Evolutionary conservation across 2,113 vertebrate genomes (phyloP).

Genomic region (Coptodon bakossiorum): DNA sequence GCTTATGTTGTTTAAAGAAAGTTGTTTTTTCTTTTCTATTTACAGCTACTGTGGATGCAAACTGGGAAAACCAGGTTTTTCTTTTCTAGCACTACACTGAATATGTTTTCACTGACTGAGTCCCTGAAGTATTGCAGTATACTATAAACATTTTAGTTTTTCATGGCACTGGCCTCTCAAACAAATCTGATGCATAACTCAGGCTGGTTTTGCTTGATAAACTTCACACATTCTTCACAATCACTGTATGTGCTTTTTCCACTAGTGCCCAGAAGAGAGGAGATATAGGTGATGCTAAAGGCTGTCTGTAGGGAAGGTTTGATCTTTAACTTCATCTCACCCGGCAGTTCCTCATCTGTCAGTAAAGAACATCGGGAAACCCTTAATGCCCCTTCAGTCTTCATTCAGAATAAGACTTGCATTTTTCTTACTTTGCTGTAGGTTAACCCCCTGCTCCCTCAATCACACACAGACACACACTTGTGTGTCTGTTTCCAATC

Average conservation of each 20-base stretch:
- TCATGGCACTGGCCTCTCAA: not conserved
- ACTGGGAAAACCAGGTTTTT: not conserved
- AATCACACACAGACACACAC: not conserved
- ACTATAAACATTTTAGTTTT: not conserved
- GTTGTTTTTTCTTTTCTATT: not conserved
- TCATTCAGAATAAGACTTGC: not conserved
- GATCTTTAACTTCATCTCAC: conserved; percentile 5
- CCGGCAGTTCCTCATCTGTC: not conserved
- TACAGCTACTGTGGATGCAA: not conserved
- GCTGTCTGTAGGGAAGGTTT: not conserved
- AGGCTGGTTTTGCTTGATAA: not conserved
- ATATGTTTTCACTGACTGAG: not conserved
- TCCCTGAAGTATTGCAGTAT: not conserved
- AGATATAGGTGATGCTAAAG: not conserved
- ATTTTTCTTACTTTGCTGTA: conserved; percentile 12
- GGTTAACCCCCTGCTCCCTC: conserved; percentile 22
- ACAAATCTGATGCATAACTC: not conserved
- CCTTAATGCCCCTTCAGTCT: not conserved
- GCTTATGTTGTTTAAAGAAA: not conserved
- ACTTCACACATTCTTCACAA: not conserved
- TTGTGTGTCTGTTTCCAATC: conserved; percentile 53
- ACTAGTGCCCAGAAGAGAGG: not conserved
- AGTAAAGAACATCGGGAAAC: not conserved
- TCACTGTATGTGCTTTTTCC: not conserved
- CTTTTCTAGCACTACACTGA: not conserved